Percentiles rank a stretch among this genome's conserved stretches.
phyloP scores from a whole-genome alignment of 1,140 invertebrate genomes.

The Mya arenaria region DNA sequence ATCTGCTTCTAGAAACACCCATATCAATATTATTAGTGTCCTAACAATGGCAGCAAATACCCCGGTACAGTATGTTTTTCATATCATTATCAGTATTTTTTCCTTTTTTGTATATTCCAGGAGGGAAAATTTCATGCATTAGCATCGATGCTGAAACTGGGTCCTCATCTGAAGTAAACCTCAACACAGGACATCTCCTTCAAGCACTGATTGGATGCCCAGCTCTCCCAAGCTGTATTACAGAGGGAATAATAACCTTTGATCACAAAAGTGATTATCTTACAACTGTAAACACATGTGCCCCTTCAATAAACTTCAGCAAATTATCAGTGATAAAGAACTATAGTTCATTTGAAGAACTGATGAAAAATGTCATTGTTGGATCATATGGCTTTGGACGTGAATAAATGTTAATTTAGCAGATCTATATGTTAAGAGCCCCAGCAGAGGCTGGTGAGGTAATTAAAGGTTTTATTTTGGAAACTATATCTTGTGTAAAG shows the following conservation, averaged over 20 bases:
- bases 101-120: background rate
- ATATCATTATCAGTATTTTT: background rate
- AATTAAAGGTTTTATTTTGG: too few species aligned
- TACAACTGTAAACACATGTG: conserved; percentile 25
- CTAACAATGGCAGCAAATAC: background rate
- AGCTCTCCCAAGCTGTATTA: background rate
- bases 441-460: too few species aligned
- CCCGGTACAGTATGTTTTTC: background rate
- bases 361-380: conserved; percentile 23
- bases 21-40: too few species aligned
- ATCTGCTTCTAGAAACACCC: too few species aligned
- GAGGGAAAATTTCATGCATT: background rate
- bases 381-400: conserved; percentile 30
- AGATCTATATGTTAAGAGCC: too few species aligned
- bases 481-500: too few species aligned
- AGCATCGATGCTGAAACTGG: conserved; percentile 10
- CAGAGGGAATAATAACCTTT: conserved; percentile 23
- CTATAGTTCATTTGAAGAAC: conserved; percentile 9
- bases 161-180: background rate
- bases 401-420: conserved; percentile 25
- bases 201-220: conserved; percentile 5
- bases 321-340: background rate
- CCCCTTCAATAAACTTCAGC: conserved; percentile 2
- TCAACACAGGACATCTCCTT: background rate
- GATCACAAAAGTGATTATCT: conserved; percentile 4